Evolutionary conservation across 1,140 invertebrate genomes (phyloP), one percentile per base, ranked within the genome.

Genomic region (Lepidurus arcticus): DNA sequence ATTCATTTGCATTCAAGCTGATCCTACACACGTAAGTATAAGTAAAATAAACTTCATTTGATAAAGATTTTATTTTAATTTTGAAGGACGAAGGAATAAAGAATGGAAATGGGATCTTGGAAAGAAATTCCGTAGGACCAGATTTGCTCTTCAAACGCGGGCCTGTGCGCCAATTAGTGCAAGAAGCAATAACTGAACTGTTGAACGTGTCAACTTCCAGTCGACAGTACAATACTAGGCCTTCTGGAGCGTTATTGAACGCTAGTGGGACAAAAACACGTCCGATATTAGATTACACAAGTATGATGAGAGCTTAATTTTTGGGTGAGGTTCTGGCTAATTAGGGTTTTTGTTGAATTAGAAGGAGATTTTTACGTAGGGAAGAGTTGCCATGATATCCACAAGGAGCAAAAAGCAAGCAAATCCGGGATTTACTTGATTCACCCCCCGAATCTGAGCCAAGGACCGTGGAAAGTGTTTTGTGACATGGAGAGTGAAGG

Each of bases 401-500:
- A 81, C 45, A 53, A 76, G 10, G 81, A 80, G 11, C 81, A 82
- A 44, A 79, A 81, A 4, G 81, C 82, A 53, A 76, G 80, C 21
- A 76, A 76, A n/a, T 80, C 75, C 34, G 83, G 83, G 43, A 74
- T 83, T 73, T 83, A 83, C 76, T 78, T 82, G 13, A 80, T 83
- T 73, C 82, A 82, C 77, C 82, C 82, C 24, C 79, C 81, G 7
- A 82, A 81, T 80, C 77, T 83, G 7, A 80, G 80, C 21, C 80
- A 83, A 77, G 83, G 83, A 21, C 81, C 82, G 11, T 82, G 84
- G 81, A 80, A 81, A 73, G 84, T 83, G 4, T 85, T 81, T 79
- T 85, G 85, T 44, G 85, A 85, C 73, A 82, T 84, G 82, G 82
- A 85, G 78, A 82, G 80, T 8, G 82, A 82, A 73, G 84, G 84